A percentile compares a stretch with the other conserved stretches of the same genome.
These are phyloP conservation scores for Rhopalosiphum maidis DNA, from an alignment of 1,140 invertebrate species.

Conservation along the genomic window DNA sequence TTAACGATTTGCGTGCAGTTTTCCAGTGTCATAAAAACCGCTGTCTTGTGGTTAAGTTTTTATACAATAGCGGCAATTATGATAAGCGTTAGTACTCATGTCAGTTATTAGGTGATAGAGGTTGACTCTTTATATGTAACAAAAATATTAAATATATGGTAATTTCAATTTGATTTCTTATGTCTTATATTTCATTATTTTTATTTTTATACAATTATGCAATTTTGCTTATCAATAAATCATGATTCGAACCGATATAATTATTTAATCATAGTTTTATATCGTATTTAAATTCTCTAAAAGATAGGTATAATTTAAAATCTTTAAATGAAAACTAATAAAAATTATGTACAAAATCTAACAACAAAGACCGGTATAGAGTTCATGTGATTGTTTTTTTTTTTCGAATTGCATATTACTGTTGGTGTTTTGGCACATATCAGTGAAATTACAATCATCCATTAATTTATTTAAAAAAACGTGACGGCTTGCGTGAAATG, in stretches of 20 bases:
- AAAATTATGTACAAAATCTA: background rate
- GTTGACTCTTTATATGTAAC: background rate
- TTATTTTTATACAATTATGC: background rate
- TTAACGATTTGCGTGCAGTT: background rate
- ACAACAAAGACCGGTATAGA: background rate
- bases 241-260: background rate
- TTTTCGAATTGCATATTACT: background rate
- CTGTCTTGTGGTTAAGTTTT: background rate
- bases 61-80: background rate
- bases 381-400: background rate
- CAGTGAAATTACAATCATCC: background rate
- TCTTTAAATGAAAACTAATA: background rate
- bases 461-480: constrained; percentile 34
- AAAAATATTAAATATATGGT: background rate
- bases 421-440: background rate
- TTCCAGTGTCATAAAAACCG: background rate
- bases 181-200: background rate
- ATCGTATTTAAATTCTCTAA: no score
- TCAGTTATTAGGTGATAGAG: background rate
- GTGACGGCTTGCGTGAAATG: background rate
- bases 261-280: background rate
- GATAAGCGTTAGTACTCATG: background rate
- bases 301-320: background rate
- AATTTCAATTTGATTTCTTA: background rate
- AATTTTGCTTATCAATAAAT: background rate